Conservation (phyloP, 2,797 vertebrate genomes). For the Neosilurus hyrtlii region DNA sequence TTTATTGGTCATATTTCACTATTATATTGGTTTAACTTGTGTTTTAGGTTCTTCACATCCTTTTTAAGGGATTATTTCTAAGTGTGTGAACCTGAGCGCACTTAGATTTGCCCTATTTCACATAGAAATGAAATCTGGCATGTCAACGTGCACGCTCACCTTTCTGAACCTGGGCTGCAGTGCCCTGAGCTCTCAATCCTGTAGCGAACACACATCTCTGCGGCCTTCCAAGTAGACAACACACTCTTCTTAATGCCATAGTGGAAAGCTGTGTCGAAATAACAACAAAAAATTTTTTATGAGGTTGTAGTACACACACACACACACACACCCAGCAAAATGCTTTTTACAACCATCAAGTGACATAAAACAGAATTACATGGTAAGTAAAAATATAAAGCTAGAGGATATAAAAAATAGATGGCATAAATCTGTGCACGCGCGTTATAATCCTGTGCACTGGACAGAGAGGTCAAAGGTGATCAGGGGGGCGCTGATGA, state of each 20-base stretch:
- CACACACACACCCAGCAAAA: too few relatives aligned
- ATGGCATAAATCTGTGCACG: too few relatives aligned
- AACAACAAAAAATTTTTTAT: background rate
- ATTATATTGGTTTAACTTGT: background rate
- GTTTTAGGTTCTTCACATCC: background rate
- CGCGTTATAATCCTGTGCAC: too few relatives aligned
- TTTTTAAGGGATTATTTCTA: background rate
- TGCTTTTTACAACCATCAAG: too few relatives aligned
- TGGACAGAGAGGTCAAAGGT: too few relatives aligned
- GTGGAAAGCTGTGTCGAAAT: background rate
- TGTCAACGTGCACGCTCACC: conserved; percentile 50
- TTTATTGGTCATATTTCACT: background rate
- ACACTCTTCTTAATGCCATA: conserved; percentile 73
- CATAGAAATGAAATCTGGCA: background rate
- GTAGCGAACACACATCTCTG: conserved; percentile 62
- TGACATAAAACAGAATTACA: too few relatives aligned
- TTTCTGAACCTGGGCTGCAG: conserved; percentile 54
- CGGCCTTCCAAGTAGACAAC: conserved; percentile 63
- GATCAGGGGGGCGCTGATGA: too few relatives aligned
- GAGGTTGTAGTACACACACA: background rate
- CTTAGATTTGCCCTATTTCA: background rate
- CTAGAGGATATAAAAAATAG: too few relatives aligned
- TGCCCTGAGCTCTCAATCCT: conserved; percentile 68
- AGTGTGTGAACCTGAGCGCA: background rate
- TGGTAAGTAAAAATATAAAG: too few relatives aligned